Evolutionary conservation across 2,797 vertebrate genomes (phyloP).

Genomic region (Otus scops): DNA sequence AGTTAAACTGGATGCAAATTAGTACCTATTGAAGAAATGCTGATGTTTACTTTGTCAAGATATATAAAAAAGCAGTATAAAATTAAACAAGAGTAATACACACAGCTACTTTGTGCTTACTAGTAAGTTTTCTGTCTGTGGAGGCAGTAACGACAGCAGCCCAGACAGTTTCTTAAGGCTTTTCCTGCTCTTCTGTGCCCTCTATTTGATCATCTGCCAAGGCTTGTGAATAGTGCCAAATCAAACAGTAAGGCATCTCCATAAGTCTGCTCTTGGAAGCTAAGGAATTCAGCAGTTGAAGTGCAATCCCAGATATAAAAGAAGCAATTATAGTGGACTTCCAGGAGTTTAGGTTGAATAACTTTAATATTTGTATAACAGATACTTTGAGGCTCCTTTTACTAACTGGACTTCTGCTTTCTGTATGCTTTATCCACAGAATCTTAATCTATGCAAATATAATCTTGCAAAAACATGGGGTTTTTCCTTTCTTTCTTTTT

Average conservation of each 20-base stretch:
- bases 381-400: conserved; percentile 23
- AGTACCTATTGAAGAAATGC: neutral
- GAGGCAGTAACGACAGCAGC: conserved; percentile 56
- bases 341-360: conserved; percentile 36
- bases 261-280: conserved; percentile 61
- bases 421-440: neutral
- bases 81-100: conserved; percentile 4
- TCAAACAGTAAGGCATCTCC: conserved; percentile 74
- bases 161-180: conserved; percentile 73
- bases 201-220: conserved; percentile 76
- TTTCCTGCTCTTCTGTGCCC: conserved; percentile 74
- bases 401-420: neutral
- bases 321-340: conserved; percentile 47
- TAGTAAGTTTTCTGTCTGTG: conserved; percentile 43
- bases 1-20: neutral
- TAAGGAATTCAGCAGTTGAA: conserved; percentile 68
- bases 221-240: conserved; percentile 71
- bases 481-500: neutral
- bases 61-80: neutral
- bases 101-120: conserved; percentile 24
- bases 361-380: conserved; percentile 29
- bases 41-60: conserved; percentile 18
- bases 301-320: conserved; percentile 48
- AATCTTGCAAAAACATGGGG: neutral
- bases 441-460: neutral